Evolutionary conservation across 2,888 invertebrate species (phyloP), one percentile per base, ranked within the genome.

Genomic region (Acrobasis suavella): DNA sequence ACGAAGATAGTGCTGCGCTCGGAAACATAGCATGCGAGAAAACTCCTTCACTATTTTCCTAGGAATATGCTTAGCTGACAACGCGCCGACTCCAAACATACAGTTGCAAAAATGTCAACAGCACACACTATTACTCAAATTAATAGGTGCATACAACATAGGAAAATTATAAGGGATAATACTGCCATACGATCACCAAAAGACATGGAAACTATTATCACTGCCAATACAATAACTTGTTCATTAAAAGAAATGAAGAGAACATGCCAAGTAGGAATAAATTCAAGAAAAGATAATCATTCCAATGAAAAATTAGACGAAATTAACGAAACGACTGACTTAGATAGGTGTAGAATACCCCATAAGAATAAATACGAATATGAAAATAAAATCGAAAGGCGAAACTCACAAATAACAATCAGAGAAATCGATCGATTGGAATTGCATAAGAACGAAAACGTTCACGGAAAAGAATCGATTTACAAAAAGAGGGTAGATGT

Each of bases 41-140:
- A 69, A 66, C 58, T 67, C 65, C 67, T 69, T 60, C 64, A 69
- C 65, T 61, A 61, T 66, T 65, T 68, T 66, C 69, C 64, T 67
- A 64, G 71, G 76, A 83, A 81, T 78, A 87, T 87, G 88, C 80
- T 80, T 78, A 89, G 89, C 85, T 89, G 87, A 90, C 87, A 83
- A 50, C 77, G 51, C 50, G 60, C 68, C 68, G 69, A 68, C 72
- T 49, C 50, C 67, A 61, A 71, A 51, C 54, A 52, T 55, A 55
- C 65, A 67, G 62, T 66, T 65, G 70, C 69, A 64, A 76, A 64
- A 66, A 76, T 76, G 76, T 66, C 65, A n/a, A 12, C 1, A n/a
- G 58, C n/a, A 17, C 6, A 15, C 14, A 17, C 39, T 38, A 12
- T 51, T 5, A 10, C 32, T 12, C n/a, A 3, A 52, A 60, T 9